Base-by-base conservation (phyloP, 2,888 invertebrate genomes). In the Tetragnatha montana region DNA sequence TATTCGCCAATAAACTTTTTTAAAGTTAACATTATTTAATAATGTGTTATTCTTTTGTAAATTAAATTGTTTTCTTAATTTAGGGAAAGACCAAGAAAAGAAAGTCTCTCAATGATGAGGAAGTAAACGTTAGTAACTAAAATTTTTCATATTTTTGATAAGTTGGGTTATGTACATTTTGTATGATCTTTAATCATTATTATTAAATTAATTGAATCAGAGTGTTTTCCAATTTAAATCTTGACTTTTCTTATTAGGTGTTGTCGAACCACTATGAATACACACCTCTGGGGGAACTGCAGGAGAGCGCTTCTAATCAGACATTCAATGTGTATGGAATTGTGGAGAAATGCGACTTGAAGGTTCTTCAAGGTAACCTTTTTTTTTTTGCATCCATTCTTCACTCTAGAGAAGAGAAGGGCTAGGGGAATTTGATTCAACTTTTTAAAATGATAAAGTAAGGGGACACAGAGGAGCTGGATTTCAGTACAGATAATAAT, bases 281-380 rank as follows among this genome's bases (percentile, higher is more conserved):
- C 70, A 85, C 71, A 51, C 7, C 81, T 7, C 71, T 89, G 47
- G 76, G 71, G 21, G 78, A 85, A 35, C 70, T 89, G 19, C 69
- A 76, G 35, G 89, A 85, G 74, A 74, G 73, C 35, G 79, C 86
- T 0, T 8, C 74, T 17, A 85, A 85, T 85, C 68, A 78, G 14
- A 17, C 50, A 4, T 90, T 76, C 73, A 86, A 90, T 79, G 60
- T 86, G 6, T 90, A 87, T 87, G 89, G 89, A 3, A 87, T 90
- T 74, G 89, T 90, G 49, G 86, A 90, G 70, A 87, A 87, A 79
- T 90, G 89, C 73, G 73, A 82, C 6, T 68, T 90, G 47, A 90
- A 83, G 82, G 69, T 83, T 76, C 70, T 74, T 17, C 86, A 79
- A 79, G 89, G 89, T 90, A 90, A 19, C 22, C 21, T 21, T 84